Base-by-base conservation (phyloP, 2,113 vertebrate genomes). In the Odocoileus virginianus region DNA sequence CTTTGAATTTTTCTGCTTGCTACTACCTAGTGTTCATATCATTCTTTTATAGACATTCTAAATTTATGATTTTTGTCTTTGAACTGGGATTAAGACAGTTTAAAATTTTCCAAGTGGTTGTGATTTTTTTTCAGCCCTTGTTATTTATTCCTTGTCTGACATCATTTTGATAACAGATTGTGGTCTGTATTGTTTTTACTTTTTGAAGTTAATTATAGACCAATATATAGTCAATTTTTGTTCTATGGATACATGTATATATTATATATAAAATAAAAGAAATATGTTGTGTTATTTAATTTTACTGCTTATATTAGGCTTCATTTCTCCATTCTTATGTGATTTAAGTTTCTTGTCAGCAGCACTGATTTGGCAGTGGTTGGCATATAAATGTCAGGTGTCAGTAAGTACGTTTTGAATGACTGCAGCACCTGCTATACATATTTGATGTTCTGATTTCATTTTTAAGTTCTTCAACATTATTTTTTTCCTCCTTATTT, bases 51-150 rank as follows among this genome's bases (percentile, higher is more conserved):
- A 88, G 25, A 57, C 50, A 71, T 28, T 84, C 50, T 91, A 74
- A 97, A 93, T 89, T 81, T 93, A 61, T 28, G 52, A 61, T 82
- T 78, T 96, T 71, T 86, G 83, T 87, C 54, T 97, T 67, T 89
- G 82, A 89, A 25, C 27, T 8, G 58, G 52, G 5, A n/a, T 89
- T 60, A 95, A 87, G 36, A 36, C 86, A 94, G 40, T 83, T 96
- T 92, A 87, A 81, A 82, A 55, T 84, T 95, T 96, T 78, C 16
- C 43, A 94, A 84, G 8, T 47, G 19, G 30, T 90, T 92, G 3
- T 89, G 71, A 71, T 55, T 60, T 60, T 93, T 95, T 95, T 93
- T 47, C 60, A 89, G 30, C 21, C 47, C 61, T 90, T 64, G 14
- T 85, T 95, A n/a, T 86, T 57, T 91, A 71, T 76, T 94, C 64